A percentile compares a stretch with the other conserved stretches of the same genome.
phyloP scores from a whole-genome alignment of 2,888 invertebrate genomes.

The Harpalus rubripes region DNA sequence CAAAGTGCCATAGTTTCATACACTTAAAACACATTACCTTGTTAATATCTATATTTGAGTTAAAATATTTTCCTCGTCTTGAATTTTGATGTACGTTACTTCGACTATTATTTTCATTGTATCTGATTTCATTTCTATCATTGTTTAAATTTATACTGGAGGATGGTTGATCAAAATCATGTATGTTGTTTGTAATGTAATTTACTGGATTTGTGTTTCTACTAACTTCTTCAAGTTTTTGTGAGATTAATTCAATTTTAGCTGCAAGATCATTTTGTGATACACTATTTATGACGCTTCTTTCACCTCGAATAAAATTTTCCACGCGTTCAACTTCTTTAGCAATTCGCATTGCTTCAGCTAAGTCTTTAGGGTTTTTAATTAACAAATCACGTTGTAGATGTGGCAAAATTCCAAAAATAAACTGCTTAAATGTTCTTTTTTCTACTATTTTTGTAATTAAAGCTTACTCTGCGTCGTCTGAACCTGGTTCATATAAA shows the following conservation, averaged over 20 bases:
- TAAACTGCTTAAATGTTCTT: slow-evolving; percentile 21
- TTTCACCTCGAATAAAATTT: slow-evolving; percentile 4
- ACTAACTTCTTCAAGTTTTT: slow-evolving; percentile 2
- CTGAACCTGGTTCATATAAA: slow-evolving; percentile 6
- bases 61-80: background rate
- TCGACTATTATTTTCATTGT: background rate
- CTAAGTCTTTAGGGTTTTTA: background rate
- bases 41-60: background rate
- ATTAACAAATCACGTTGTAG: slow-evolving; percentile 30
- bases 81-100: background rate
- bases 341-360: background rate
- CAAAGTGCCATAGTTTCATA: slow-evolving; percentile 32
- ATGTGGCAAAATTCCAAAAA: slow-evolving; percentile 1
- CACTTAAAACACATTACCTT: slow-evolving; percentile 51
- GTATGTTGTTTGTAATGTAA: background rate
- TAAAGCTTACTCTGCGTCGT: slow-evolving; percentile 12
- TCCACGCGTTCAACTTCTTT: slow-evolving; percentile 1
- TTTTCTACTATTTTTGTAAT: slow-evolving; percentile 14
- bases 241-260: background rate
- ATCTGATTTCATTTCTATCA: background rate
- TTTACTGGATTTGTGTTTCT: background rate
- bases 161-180: background rate
- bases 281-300: background rate
- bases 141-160: background rate
- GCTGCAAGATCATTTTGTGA: background rate